Evolutionary conservation across 2,113 vertebrate species (phyloP).

Genomic region (Montifringilla adamsi): DNA sequence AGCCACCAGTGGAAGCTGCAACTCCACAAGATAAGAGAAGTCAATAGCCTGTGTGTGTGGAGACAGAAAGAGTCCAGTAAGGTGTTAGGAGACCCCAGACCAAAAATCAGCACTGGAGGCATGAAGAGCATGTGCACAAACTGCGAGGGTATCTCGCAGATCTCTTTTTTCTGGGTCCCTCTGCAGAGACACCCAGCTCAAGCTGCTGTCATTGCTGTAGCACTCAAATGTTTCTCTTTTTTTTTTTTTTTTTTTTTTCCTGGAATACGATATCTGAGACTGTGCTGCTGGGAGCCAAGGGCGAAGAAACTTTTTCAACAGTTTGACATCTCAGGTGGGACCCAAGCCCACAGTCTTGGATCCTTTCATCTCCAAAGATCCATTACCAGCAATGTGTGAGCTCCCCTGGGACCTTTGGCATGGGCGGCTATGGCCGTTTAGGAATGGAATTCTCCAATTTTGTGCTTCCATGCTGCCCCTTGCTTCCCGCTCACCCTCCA

Average conservation of each 20-base stretch:
- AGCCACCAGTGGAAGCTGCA: background rate
- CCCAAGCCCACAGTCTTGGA: background rate
- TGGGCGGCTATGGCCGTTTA: background rate
- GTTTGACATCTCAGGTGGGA: background rate
- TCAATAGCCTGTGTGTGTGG: background rate
- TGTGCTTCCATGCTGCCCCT: background rate
- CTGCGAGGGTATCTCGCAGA: background rate
- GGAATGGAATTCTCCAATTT: background rate
- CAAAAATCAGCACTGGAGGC: background rate
- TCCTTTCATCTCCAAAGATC: background rate
- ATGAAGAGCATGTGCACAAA: background rate
- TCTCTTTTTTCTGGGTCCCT: background rate
- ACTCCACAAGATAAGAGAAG: background rate
- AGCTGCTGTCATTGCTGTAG: background rate
- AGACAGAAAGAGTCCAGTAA: background rate
- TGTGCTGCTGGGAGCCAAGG: background rate
- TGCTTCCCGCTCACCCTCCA: background rate
- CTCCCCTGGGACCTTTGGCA: background rate
- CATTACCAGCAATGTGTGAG: background rate
- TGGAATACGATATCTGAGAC: background rate
- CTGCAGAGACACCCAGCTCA: background rate
- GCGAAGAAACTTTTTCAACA: background rate
- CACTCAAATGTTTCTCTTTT: background rate
- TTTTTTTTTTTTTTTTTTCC: fast-evolving
- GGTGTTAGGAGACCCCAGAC: background rate